Base-by-base conservation (phyloP, 2,797 vertebrate species). In the Lacerta agilis region DNA sequence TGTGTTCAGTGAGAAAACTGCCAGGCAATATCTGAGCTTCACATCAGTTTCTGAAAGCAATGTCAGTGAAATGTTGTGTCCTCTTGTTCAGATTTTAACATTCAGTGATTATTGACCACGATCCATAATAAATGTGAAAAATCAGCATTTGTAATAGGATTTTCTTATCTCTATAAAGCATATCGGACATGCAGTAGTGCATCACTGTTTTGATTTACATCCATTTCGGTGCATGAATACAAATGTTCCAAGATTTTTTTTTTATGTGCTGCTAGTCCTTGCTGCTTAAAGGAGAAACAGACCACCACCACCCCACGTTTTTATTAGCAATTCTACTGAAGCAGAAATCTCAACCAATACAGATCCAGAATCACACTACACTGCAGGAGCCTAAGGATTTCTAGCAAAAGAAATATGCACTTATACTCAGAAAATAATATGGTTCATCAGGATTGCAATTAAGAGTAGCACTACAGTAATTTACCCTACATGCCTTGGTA, bases 121-220 rank as follows among this genome's bases (percentile, higher is more conserved):
- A 93, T 94, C 93, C 84, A 83, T 77, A 91, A 82, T 90, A 85
- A 89, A 89, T 91, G 67, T 92, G 82, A 93, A 88, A 90, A 94
- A 94, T 92, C 61, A 88, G 72, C 88, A 92, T 95, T 94, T 94
- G 13, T 80, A 93, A 61, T 90, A 67, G 78, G 85, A 91, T 94
- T 94, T 88, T 90, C 89, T 94, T 95, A 92, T 94, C 93, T 94
- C 78, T 78, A 79, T 69, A 89, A 92, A 91, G 85, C 82, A 33
- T 92, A 92, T 94, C 91, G 92, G 92, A 94, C 86, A 93, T 82
- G 86, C 80, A 89, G 33, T 49, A 89, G 83, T 72, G 85, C 85
- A 92, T 90, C 85, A 88, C 55, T 90, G 76, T 92, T 93, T 93
- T 94, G 66, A 93, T 91, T 93, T 90, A 33, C 73, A 29, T 79